Percentiles rank a stretch among this genome's conserved stretches.
These are phyloP conservation scores for Lithophane ornitopus DNA, from an alignment of 2,888 invertebrate genomes.

Conservation along the genomic window DNA sequence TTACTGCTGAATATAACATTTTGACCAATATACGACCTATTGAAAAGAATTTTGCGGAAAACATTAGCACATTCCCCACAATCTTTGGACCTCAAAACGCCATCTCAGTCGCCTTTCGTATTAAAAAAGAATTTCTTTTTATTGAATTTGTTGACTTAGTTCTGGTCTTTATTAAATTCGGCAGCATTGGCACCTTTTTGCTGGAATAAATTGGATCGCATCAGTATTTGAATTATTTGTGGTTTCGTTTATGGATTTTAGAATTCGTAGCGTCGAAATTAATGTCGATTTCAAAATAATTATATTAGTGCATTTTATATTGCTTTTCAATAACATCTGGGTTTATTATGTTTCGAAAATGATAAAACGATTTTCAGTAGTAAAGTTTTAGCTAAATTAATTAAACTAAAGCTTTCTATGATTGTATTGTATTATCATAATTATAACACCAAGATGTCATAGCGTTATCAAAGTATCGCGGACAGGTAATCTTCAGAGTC, in stretches of 20 bases:
- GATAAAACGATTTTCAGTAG: not conserved
- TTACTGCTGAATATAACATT: not conserved
- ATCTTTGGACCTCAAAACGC: slow-evolving; percentile 67
- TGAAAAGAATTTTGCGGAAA: not conserved
- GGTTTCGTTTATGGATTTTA: slow-evolving; percentile 19
- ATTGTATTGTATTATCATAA: not conserved
- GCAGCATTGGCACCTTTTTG: slow-evolving; percentile 59
- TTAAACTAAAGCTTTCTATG: not conserved
- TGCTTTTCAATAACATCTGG: not conserved
- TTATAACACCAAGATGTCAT: slow-evolving; percentile 15
- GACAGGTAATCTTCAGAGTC: slow-evolving; percentile 56
- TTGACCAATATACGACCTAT: not conserved
- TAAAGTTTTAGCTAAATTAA: not conserved
- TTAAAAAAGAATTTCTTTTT: slow-evolving; percentile 79
- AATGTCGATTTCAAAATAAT: not conserved
- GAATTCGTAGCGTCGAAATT: not conserved
- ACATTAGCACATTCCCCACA: not conserved
- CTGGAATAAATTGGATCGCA: slow-evolving; percentile 53
- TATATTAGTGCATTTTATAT: not conserved
- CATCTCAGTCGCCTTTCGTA: slow-evolving; percentile 69
- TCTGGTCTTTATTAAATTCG: slow-evolving; percentile 73
- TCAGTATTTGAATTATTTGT: slow-evolving; percentile 48
- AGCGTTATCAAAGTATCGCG: slow-evolving; percentile 36
- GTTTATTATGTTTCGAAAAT: no score
- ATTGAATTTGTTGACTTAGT: slow-evolving; percentile 76